These are phyloP conservation scores for Micrasema minimum DNA, from an alignment of 1,140 invertebrate genomes.

Conservation along the genomic window DNA sequence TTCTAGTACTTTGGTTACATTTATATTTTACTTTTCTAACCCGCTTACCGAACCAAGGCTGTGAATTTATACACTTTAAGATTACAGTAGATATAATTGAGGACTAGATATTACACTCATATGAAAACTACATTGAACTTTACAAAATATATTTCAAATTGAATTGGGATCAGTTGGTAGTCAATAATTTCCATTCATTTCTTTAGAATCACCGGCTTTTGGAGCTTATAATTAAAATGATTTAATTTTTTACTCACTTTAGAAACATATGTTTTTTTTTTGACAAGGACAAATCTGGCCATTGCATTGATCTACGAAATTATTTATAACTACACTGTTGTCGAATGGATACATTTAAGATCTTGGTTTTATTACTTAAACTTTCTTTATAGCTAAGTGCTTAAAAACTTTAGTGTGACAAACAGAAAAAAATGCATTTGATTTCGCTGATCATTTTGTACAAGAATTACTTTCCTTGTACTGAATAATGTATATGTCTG, in stretches of 20 bases:
- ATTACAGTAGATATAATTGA: constrained; percentile 25
- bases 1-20: constrained; percentile 29
- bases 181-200: constrained; percentile 20
- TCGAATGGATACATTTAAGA: no score
- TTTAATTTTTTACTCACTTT: not conserved
- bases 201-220: not conserved
- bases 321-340: no score
- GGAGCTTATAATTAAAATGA: not conserved
- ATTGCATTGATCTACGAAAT: no score
- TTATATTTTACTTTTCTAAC: constrained; percentile 48
- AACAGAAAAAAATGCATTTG: no score
- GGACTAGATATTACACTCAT: constrained; percentile 26
- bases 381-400: no score
- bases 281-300: no score
- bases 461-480: no score
- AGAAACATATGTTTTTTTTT: no score
- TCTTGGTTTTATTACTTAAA: no score
- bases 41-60: constrained; percentile 52
- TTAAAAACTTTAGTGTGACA: no score
- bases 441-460: no score
- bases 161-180: constrained; percentile 8
- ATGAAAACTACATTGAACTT: constrained; percentile 15
- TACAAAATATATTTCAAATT: constrained; percentile 7
- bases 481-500: no score
- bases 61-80: constrained; percentile 34